Evolutionary conservation across 1,140 invertebrate genomes (phyloP), one percentile per base, ranked within the genome.

Genomic region (Dreissena rostriformis): DNA sequence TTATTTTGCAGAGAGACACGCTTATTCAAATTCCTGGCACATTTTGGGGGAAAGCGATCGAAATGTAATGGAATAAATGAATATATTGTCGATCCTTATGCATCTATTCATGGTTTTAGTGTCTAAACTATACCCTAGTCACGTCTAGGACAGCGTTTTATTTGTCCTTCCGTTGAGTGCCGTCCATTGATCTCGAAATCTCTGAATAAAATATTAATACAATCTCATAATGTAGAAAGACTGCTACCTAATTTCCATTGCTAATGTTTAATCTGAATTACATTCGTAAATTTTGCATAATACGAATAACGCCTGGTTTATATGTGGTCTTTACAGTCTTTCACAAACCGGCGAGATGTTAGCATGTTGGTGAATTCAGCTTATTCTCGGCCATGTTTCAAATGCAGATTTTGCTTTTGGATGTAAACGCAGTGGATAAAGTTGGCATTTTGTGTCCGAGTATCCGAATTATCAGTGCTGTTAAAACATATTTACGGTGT

Each of bases 191-290:
- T 82, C 80, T 71, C 77, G 73, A 82, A 82, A 82, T 82, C 80
- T 82, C 80, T 82, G 80, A 75, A 82, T 82, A 82, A 82, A 82
- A 82, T 82, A 82, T 82, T 82, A 82, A 74, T 82, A 82, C 80
- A 82, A 82, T 82, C 80, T 57, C 80, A 74, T 82, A 72, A 61
- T 65, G 39, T 73, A 73, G 80, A 82, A 71, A 73, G 80, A 65
- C 80, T 82, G 68, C 72, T 68, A 71, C 71, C 80, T 82, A 61
- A 82, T 82, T 82, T 82, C 80, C 80, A 82, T 82, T 82, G 80
- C 80, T 73, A 82, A 82, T 82, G 72, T 82, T 82, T 67, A 82
- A 82, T 82, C 80, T 75, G 80, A 82, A 75, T 82, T 65, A 74
- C 55, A 82, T 82, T 82, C 80, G 61, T 39, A 82, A 82, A 82